A percentile compares a stretch with the other conserved stretches of the same genome.
These are phyloP conservation scores for Oligia strigilis DNA, from an alignment of 2,888 invertebrate species.

Conservation along the genomic window DNA sequence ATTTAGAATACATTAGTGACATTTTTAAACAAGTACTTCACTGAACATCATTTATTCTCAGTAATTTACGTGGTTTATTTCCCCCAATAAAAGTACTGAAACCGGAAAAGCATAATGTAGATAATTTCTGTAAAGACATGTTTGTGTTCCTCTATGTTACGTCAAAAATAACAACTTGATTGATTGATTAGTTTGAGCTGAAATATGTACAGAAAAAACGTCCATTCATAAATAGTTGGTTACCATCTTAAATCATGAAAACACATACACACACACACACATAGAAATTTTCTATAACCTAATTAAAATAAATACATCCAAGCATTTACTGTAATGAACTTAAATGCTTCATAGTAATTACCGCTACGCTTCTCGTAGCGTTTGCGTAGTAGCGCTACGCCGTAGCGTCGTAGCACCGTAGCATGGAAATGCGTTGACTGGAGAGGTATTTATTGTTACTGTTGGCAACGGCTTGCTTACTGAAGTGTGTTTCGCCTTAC, in stretches of 20 bases:
- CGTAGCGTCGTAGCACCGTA: conserved; percentile 36
- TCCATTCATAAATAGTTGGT: background rate
- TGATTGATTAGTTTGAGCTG: background rate
- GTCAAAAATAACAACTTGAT: background rate
- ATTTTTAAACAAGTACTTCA: background rate
- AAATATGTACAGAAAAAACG: background rate
- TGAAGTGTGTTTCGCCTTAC: conserved; percentile 1
- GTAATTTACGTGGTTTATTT: background rate
- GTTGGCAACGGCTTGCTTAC: conserved; percentile 10
- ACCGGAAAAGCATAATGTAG: background rate
- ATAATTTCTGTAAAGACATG: no score
- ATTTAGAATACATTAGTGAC: background rate
- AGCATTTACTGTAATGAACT: conserved; percentile 21
- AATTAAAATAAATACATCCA: conserved; percentile 26
- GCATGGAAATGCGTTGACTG: conserved; percentile 23
- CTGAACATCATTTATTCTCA: background rate
- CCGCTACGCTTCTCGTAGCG: conserved; percentile 46
- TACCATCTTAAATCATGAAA: background rate
- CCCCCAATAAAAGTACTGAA: background rate
- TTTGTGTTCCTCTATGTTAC: no score
- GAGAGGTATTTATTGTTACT: conserved; percentile 21
- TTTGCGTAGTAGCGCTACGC: conserved; percentile 55
- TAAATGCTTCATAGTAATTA: conserved; percentile 39
- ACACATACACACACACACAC: background rate
- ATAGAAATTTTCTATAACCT: conserved; percentile 10